These are phyloP conservation scores for Sussaba pulchella DNA, from an alignment of 2,888 invertebrate species.

Conservation along the genomic window DNA sequence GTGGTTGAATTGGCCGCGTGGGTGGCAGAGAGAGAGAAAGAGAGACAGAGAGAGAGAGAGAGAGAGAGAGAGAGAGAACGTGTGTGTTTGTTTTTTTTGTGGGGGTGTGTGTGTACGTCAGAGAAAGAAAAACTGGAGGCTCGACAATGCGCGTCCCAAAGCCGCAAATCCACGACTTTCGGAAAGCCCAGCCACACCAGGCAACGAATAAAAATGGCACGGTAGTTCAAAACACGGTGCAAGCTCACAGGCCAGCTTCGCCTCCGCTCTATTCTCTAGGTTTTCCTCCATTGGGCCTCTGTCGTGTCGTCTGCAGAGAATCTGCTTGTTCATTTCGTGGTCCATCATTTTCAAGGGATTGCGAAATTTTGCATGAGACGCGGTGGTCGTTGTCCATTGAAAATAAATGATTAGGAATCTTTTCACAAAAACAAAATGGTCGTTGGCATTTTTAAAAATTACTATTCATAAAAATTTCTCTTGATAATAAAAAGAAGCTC, in stretches of 20 bases:
- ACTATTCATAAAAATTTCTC: too few relatives aligned
- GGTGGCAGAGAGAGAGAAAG: constrained; percentile 8
- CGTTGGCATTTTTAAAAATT: too few relatives aligned
- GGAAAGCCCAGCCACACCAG: neutral
- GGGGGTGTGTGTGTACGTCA: too few relatives aligned
- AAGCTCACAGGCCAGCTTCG: neutral
- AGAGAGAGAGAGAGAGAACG: constrained; percentile 16
- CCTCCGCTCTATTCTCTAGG: neutral
- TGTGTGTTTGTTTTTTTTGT: too few relatives aligned
- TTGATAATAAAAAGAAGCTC: too few relatives aligned
- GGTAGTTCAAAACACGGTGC: constrained; percentile 27
- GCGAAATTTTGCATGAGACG: neutral
- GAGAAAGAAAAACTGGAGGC: too few relatives aligned
- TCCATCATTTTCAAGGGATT: neutral
- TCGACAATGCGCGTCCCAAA: constrained; percentile 49
- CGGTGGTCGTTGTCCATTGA: too few relatives aligned
- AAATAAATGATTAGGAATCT: too few relatives aligned
- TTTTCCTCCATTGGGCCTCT: neutral
- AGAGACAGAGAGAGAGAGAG: neutral
- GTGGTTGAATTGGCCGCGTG: constrained; percentile 55
- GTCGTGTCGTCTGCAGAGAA: too few relatives aligned
- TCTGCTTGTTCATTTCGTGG: neutral
- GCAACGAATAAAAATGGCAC: constrained; percentile 52
- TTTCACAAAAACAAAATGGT: too few relatives aligned
- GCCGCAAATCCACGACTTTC: constrained; percentile 44